These are phyloP conservation scores for Prietella phreatophila DNA, from an alignment of 2,113 vertebrate genomes.

Conservation along the genomic window DNA sequence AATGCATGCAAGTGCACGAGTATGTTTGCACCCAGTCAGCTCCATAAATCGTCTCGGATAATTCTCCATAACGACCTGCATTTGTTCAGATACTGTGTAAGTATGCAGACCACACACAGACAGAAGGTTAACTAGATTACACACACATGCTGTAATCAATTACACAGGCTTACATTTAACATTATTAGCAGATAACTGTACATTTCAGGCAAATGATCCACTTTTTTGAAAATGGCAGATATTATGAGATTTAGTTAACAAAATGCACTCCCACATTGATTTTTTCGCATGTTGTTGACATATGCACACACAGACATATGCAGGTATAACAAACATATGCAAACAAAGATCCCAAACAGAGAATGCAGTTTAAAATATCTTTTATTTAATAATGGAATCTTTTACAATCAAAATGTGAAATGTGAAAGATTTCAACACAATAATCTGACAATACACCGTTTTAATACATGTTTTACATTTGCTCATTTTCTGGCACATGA, in stretches of 20 bases:
- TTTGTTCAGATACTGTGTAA: slow-evolving; percentile 26
- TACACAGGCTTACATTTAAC: neutral
- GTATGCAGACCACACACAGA: slow-evolving; percentile 47
- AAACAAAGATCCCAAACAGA: neutral
- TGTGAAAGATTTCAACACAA: neutral
- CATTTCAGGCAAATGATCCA: neutral
- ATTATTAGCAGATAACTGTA: neutral
- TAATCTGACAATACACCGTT: neutral
- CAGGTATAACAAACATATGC: neutral
- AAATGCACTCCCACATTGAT: neutral
- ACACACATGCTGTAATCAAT: slow-evolving; percentile 17
- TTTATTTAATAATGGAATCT: neutral
- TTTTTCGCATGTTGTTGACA: neutral
- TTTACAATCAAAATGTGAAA: neutral
- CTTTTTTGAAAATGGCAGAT: neutral
- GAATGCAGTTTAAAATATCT: neutral
- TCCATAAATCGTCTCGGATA: slow-evolving; percentile 19
- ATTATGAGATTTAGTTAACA: neutral
- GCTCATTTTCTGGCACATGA: neutral
- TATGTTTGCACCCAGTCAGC: neutral
- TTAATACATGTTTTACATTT: neutral
- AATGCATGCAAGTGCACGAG: neutral
- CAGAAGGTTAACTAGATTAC: slow-evolving; percentile 12
- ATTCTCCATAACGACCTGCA: slow-evolving; percentile 17
- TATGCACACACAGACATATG: neutral